Evolutionary conservation across 2,113 vertebrate genomes (phyloP), one percentile per base, ranked within the genome.

Genomic region (Erythrocercus mccallii): DNA sequence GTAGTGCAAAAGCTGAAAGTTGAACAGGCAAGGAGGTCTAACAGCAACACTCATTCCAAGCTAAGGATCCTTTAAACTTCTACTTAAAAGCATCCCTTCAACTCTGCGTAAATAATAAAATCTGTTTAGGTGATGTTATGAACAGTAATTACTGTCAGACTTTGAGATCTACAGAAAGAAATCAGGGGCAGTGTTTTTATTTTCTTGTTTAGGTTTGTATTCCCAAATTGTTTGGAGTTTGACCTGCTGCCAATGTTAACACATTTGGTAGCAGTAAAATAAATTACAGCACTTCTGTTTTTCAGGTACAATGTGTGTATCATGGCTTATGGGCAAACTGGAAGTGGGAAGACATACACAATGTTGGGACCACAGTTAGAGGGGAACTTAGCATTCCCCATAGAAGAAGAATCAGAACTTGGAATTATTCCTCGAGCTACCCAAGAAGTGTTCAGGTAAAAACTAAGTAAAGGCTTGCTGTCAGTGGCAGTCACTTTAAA

Each of bases 301-400:
- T 95, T 58, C 95, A 99, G 99, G 84, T 99, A 98, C 95, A 98
- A 98, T 15, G 98, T 99, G 19, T 99, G 99, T 35, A 97, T 99
- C 81, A 98, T 98, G 99, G 98, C 99, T 5, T 99, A 99, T 5
- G 98, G 99, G 9, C 99, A 99, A 97, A 99, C 98, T 3, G 99
- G 99, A 50, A 98, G 98, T 60, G 98, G 99, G 24, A 99, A 99
- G 96, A 99, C 98, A 42, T 97, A 99, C 81, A 98, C 99, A 38
- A 98, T 99, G 99, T 78, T 99, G 88, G 99, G 99, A 64, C 98
- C 97, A 4, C 96, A 86, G 66, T 31, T 83, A 42, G 94, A 96
- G 21, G 92, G 91, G 22, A 65, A 76, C 38, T 47, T 86, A 4
- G 31, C 65, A 16, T 80, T 92, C 16, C 37, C 18, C 2, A 5